Conservation (phyloP, 2,113 vertebrate genomes). For the Bettongia penicillata region DNA sequence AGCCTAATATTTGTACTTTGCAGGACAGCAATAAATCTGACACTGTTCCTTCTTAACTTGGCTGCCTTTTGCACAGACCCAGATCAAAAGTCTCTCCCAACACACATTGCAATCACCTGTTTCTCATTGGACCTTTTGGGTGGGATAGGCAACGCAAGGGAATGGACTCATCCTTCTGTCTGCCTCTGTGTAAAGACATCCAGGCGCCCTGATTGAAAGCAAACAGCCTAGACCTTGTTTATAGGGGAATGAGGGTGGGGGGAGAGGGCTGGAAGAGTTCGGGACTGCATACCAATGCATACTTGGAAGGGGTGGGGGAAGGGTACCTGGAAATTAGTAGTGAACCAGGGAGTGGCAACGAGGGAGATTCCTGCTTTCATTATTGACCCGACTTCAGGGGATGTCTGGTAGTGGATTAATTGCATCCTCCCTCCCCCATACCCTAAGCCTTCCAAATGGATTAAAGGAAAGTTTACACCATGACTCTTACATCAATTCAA, state of each 20-base stretch:
- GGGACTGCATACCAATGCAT: not conserved
- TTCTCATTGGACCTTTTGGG: constrained; percentile 84
- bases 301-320: not conserved
- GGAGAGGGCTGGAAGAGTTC: not conserved
- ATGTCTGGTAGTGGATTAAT: not conserved
- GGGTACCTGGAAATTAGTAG: not conserved
- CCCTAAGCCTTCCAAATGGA: not conserved
- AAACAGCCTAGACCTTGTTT: constrained; percentile 59
- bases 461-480: not conserved
- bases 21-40: constrained; percentile 88
- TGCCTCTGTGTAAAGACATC: constrained; percentile 79
- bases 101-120: constrained; percentile 81
- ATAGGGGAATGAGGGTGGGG: not conserved
- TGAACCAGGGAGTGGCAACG: rapidly evolving
- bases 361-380: not conserved
- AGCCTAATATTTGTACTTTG: constrained; percentile 87
- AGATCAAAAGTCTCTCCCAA: constrained; percentile 86
- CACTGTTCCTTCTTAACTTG: constrained; percentile 77
- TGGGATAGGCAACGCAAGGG: constrained; percentile 67
- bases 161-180: constrained; percentile 72
- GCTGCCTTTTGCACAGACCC: constrained; percentile 85
- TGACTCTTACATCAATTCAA: not conserved
- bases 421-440: not conserved
- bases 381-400: not conserved
- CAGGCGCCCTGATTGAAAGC: constrained; percentile 79